Percentiles rank a stretch among this genome's conserved stretches.
Conservation (phyloP, 2,888 invertebrate genomes). For the Drosophila demipolita region DNA sequence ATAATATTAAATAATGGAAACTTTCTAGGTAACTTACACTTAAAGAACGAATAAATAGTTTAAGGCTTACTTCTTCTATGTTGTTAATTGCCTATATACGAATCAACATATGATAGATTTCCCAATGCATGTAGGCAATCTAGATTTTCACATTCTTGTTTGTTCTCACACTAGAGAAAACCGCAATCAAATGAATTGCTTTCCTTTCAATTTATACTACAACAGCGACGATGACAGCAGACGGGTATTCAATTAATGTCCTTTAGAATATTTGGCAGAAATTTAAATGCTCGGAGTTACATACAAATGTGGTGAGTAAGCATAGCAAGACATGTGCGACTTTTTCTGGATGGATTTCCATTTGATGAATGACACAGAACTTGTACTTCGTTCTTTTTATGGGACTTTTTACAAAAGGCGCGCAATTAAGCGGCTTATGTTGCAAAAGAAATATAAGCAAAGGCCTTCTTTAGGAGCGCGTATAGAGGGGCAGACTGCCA, state of each 20-base stretch:
- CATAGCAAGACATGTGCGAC: slow-evolving; percentile 19
- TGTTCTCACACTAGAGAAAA: background rate
- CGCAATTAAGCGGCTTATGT: slow-evolving; percentile 73
- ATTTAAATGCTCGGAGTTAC: slow-evolving; percentile 8
- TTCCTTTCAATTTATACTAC: slow-evolving; percentile 48
- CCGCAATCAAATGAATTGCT: slow-evolving; percentile 48
- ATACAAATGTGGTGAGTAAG: slow-evolving; percentile 1
- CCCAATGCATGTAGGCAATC: too few relatives aligned
- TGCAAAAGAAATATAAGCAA: slow-evolving; percentile 37
- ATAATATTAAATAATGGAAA: background rate
- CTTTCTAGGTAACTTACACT: background rate
- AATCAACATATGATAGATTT: background rate
- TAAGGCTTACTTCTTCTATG: background rate
- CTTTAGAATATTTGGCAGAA: slow-evolving; percentile 35
- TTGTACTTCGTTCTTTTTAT: slow-evolving; percentile 54
- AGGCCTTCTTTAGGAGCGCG: background rate
- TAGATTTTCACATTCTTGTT: background rate
- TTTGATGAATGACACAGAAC: slow-evolving; percentile 41
- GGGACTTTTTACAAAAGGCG: slow-evolving; percentile 63
- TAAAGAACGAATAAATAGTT: background rate
- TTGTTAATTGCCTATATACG: background rate
- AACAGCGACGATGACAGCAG: slow-evolving; percentile 1
- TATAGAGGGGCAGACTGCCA: background rate
- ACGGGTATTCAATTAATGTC: slow-evolving; percentile 53
- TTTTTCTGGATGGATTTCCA: slow-evolving; percentile 20